These are phyloP conservation scores for Platycercus adscitus DNA, from an alignment of 2,113 vertebrate species.

Conservation along the genomic window DNA sequence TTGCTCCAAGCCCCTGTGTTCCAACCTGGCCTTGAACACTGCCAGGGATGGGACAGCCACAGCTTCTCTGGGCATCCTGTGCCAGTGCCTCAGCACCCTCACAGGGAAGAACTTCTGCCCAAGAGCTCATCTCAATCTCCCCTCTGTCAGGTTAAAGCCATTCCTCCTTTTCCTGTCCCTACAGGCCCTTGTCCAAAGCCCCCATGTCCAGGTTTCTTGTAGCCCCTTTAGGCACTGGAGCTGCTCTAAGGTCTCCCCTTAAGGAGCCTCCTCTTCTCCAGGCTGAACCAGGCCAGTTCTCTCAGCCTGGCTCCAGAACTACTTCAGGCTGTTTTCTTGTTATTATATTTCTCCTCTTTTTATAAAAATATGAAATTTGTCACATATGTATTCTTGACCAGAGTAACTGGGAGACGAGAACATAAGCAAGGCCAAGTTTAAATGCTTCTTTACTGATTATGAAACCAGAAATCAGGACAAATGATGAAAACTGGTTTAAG, in stretches of 20 bases:
- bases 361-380: background rate
- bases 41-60: background rate
- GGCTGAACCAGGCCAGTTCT: background rate
- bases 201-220: too few relatives aligned
- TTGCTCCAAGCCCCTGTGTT: background rate
- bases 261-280: background rate
- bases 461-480: background rate
- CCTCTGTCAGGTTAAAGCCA: too few relatives aligned
- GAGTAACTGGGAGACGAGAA: background rate
- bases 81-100: background rate
- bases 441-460: background rate
- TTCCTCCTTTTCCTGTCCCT: too few relatives aligned
- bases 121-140: too few relatives aligned
- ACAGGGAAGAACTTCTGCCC: too few relatives aligned
- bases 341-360: background rate
- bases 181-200: too few relatives aligned
- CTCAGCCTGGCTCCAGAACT: background rate
- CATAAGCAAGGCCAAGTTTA: background rate
- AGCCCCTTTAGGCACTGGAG: too few relatives aligned
- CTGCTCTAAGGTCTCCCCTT: background rate
- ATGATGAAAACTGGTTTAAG: background rate
- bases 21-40: background rate
- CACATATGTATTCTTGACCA: background rate
- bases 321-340: background rate
- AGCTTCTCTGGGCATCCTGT: background rate